A percentile compares a stretch with the other conserved stretches of the same genome.
Evolutionary conservation across 1,140 invertebrate genomes (phyloP).

Genomic region (Listronotus oregonensis): DNA sequence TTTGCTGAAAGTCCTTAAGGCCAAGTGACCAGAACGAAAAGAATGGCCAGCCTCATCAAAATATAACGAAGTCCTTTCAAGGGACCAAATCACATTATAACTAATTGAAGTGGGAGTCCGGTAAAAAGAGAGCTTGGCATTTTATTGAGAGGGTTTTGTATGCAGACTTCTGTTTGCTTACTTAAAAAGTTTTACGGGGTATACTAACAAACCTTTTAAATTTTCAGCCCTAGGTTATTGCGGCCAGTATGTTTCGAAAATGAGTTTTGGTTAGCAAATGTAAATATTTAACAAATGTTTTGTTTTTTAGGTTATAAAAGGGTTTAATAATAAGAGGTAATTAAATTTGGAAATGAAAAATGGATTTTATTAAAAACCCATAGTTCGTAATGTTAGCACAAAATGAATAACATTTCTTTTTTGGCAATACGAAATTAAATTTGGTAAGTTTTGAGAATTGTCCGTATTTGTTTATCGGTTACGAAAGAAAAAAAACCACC

Average conservation of each 20-base stretch:
- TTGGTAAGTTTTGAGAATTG: too few species aligned
- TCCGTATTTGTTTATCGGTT: too few species aligned
- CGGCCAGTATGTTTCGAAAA: background rate
- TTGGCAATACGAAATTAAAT: too few species aligned
- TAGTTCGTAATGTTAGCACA: too few species aligned
- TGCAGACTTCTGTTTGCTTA: conserved; percentile 28
- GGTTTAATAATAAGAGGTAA: too few species aligned
- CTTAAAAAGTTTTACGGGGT: conserved; percentile 19
- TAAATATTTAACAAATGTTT: too few species aligned
- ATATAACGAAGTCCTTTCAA: conserved; percentile 53
- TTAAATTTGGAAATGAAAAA: too few species aligned
- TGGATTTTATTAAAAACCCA: too few species aligned
- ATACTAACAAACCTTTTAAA: conserved; percentile 23
- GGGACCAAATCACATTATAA: conserved; percentile 53
- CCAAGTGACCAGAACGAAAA: conserved; percentile 37
- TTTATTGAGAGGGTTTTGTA: conserved; percentile 34
- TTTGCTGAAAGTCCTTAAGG: conserved; percentile 8
- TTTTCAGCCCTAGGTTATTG: conserved; percentile 5
- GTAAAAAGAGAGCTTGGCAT: conserved; percentile 44
- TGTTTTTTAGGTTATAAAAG: too few species aligned
- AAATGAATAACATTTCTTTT: too few species aligned
- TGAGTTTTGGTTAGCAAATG: too few species aligned
- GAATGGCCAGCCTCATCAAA: conserved; percentile 52
- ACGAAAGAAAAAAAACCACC: too few species aligned
- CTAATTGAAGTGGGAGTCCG: conserved; percentile 51